Evolutionary conservation across 2,888 invertebrate species (phyloP), one percentile per base, ranked within the genome.

Genomic region (Drosophila mimetica): DNA sequence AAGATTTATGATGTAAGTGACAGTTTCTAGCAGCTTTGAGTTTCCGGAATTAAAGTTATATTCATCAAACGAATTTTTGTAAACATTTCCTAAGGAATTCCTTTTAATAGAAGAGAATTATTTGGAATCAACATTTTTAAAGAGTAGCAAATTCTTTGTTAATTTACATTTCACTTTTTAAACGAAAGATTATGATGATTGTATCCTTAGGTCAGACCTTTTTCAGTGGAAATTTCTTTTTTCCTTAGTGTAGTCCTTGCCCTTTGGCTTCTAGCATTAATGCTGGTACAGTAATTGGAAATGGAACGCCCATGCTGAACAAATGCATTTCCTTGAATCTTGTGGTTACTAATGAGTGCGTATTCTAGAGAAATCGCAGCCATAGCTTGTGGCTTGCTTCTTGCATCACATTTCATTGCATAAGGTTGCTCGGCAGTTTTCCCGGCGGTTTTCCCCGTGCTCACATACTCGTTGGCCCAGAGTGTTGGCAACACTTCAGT

Each of bases 401-500:
- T 59, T 59, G 59, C 59, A 28, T 25, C 59, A 42, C 32, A 25
- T 42, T 59, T 50, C 32, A 32, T 61, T 48, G 63, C 48, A 79
- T 79, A 72, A 75, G 75, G 32, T 55, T 32, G 30, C 18, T 22
- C 25, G 14, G 25, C 30, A 20, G 22, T 22, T 32, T 61, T 39
- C 25, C 32, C 28, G 28, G 9, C 28, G 9, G 30, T 4, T 30
- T 30, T 30, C 30, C 25, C 54, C 28, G 22, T 13, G 20, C 30
- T 13, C 7, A 34, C 22, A 18, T n/a, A 18, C 25, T 16, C 54
- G 22, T n/a, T 34, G 34, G 22, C 44, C 36, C 8, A 25, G 37
- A 41, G 48, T 61, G 61, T 54, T 70, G 59, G 55, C 65, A 79
- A 46, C 76, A 69, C 84, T 80, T 76, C 48, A 58, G 44, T 8